Conservation (phyloP, 2,888 invertebrate genomes). For the Philereme vetulata region DNA sequence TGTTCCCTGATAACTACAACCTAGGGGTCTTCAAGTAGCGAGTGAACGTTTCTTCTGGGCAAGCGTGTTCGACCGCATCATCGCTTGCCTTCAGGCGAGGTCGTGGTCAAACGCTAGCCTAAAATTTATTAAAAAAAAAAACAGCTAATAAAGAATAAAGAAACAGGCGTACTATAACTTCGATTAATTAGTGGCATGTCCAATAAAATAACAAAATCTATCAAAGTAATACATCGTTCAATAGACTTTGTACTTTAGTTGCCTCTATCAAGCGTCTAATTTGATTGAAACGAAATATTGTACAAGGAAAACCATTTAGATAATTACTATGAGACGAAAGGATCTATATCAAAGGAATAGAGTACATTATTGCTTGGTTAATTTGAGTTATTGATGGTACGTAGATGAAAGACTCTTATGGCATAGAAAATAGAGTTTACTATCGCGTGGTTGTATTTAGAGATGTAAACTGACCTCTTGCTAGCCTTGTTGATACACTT, state of each 20-base stretch:
- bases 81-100: too few species aligned
- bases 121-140: too few species aligned
- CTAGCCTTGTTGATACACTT: slow-evolving; percentile 39
- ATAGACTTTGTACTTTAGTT: neutral
- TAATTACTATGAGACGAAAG: slow-evolving; percentile 21
- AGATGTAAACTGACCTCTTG: slow-evolving; percentile 34
- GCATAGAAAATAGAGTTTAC: slow-evolving; percentile 15
- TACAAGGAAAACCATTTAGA: slow-evolving; percentile 25
- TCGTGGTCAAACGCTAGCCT: too few species aligned
- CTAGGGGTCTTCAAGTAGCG: too few species aligned
- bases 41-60: too few species aligned
- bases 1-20: too few species aligned
- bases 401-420: slow-evolving; percentile 8
- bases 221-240: neutral
- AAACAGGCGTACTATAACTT: too few species aligned
- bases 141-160: too few species aligned
- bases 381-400: neutral
- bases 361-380: too few species aligned
- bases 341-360: too few species aligned
- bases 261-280: slow-evolving; percentile 14
- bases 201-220: neutral
- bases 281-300: slow-evolving; percentile 34
- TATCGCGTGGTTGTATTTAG: slow-evolving; percentile 17
- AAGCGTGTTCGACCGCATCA: too few species aligned
- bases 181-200: too few species aligned